These are phyloP conservation scores for Mallotus villosus DNA, from an alignment of 2,797 vertebrate species.

Conservation along the genomic window DNA sequence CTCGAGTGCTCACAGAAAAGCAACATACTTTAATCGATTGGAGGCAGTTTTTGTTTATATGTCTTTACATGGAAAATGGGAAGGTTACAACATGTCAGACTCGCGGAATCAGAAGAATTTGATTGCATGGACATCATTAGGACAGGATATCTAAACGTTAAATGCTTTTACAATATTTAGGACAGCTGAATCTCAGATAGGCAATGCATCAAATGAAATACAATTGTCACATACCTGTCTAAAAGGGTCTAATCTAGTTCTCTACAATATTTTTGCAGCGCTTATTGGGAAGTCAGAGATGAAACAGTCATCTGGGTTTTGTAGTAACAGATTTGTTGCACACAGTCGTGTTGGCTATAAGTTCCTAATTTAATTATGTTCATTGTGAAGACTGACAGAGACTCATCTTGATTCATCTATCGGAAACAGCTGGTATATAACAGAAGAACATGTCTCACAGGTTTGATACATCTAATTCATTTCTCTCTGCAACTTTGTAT, in stretches of 20 bases:
- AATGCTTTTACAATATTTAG: too few species aligned
- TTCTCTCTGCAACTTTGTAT: background rate
- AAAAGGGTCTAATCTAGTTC: too few species aligned
- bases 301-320: too few species aligned
- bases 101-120: background rate
- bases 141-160: too few species aligned
- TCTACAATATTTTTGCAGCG: too few species aligned
- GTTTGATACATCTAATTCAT: slow-evolving; percentile 1
- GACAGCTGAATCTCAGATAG: too few species aligned
- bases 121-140: background rate
- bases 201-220: too few species aligned
- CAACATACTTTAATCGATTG: slow-evolving; percentile 25
- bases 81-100: background rate
- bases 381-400: background rate
- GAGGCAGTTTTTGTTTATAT: slow-evolving; percentile 7
- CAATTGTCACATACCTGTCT: too few species aligned
- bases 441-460: slow-evolving; percentile 48
- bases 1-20: slow-evolving; percentile 28
- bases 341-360: background rate
- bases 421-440: background rate
- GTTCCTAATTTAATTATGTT: background rate
- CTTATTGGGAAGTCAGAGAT: background rate
- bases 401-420: background rate
- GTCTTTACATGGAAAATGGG: slow-evolving; percentile 2
- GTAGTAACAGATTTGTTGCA: background rate